These are phyloP conservation scores for Tragelaphus buxtoni DNA, from an alignment of 2,113 vertebrate genomes.

Conservation along the genomic window DNA sequence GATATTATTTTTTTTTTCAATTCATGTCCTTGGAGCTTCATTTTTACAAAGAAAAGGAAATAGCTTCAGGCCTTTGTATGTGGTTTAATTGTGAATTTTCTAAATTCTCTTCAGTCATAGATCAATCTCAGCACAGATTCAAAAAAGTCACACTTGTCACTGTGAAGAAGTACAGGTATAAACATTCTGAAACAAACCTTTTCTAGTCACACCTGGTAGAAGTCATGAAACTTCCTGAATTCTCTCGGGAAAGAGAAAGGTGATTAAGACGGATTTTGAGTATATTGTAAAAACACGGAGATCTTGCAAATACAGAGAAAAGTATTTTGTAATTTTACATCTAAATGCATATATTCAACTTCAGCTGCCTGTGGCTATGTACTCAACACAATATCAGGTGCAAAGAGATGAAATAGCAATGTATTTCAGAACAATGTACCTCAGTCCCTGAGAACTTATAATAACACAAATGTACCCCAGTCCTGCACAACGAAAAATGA, in stretches of 20 bases:
- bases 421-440: background rate
- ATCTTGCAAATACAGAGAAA: background rate
- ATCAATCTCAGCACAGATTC: background rate
- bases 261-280: background rate
- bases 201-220: background rate
- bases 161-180: background rate
- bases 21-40: constrained; percentile 15
- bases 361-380: background rate
- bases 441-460: background rate
- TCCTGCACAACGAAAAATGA: background rate
- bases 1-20: background rate
- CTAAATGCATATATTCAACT: background rate
- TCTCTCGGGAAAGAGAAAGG: background rate
- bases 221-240: background rate
- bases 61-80: background rate
- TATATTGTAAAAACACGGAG: background rate
- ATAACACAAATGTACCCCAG: background rate
- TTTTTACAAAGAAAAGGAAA: constrained; percentile 27
- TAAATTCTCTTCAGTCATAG: background rate
- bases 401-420: background rate
- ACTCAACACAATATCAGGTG: background rate
- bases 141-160: background rate
- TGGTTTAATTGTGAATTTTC: constrained; percentile 26
- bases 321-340: background rate
- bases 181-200: background rate